phyloP scores from a whole-genome alignment of 2,888 invertebrate genomes.

The Parelbella ahira region DNA sequence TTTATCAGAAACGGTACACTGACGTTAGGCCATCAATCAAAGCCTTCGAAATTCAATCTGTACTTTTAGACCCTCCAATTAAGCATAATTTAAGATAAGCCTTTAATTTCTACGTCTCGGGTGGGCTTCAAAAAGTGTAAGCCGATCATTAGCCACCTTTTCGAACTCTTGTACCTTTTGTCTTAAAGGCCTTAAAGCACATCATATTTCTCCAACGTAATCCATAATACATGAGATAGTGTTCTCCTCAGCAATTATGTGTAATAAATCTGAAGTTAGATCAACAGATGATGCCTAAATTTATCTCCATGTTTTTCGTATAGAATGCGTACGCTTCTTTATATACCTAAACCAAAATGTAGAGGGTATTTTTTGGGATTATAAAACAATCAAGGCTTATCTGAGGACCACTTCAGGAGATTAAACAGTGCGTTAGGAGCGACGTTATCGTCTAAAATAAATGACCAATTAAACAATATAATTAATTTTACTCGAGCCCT shows the following conservation, averaged over 20 bases:
- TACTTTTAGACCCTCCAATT: conserved; percentile 73
- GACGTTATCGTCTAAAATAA: conserved; percentile 72
- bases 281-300: conserved; percentile 62
- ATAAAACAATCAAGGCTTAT: conserved; percentile 46
- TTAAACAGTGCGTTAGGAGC: conserved; percentile 49
- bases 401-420: conserved; percentile 53
- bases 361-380: conserved; percentile 30
- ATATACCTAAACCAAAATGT: conserved; percentile 9
- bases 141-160: conserved; percentile 68
- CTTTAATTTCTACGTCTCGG: conserved; percentile 75
- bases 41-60: conserved; percentile 70
- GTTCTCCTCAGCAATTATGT: conserved; percentile 69
- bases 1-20: conserved; percentile 48
- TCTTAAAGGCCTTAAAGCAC: conserved; percentile 65
- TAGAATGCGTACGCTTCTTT: conserved; percentile 25
- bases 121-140: conserved; percentile 72
- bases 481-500: conserved; percentile 64
- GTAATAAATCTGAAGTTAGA: conserved; percentile 74
- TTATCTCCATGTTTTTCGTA: conserved; percentile 34
- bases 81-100: conserved; percentile 77
- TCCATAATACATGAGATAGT: conserved; percentile 75
- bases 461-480: conserved; percentile 79
- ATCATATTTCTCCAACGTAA: conserved; percentile 63
- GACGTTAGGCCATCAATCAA: conserved; percentile 70
- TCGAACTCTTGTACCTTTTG: conserved; percentile 58